phyloP scores from a whole-genome alignment of 2,888 invertebrate genomes.

The Tromatobia lineatoria region DNA sequence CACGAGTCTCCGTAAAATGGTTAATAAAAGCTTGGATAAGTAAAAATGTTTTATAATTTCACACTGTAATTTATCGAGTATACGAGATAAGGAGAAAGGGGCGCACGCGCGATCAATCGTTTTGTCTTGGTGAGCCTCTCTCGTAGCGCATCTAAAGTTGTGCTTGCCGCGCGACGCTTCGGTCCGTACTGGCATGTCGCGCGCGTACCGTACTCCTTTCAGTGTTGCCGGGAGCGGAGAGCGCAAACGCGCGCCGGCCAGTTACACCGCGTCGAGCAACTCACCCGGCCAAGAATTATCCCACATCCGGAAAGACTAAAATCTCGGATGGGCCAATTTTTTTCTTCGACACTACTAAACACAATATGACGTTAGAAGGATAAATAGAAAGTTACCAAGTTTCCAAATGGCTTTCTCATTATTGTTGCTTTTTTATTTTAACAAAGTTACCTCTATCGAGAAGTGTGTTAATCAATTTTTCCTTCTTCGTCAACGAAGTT shows the following conservation, averaged over 20 bases:
- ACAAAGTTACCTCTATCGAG: too few species aligned
- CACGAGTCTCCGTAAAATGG: neutral
- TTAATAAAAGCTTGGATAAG: neutral
- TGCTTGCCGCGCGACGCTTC: constrained; percentile 65
- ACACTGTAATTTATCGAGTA: neutral
- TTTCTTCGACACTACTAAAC: too few species aligned
- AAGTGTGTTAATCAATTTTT: too few species aligned
- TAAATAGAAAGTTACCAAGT: too few species aligned
- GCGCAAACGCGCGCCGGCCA: constrained; percentile 33
- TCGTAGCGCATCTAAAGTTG: neutral
- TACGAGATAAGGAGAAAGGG: neutral
- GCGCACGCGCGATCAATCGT: neutral
- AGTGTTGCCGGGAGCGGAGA: constrained; percentile 32
- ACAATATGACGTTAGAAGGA: too few species aligned
- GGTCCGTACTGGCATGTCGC: constrained; percentile 62
- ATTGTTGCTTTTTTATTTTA: too few species aligned
- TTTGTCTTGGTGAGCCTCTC: neutral
- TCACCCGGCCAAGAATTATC: too few species aligned
- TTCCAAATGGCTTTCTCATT: too few species aligned
- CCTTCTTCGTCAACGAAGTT: too few species aligned
- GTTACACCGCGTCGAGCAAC: constrained; percentile 36
- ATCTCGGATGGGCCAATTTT: too few species aligned
- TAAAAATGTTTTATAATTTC: neutral
- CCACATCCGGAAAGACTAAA: too few species aligned
- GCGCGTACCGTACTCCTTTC: constrained; percentile 36